A percentile compares a stretch with the other conserved stretches of the same genome.
phyloP scores from a whole-genome alignment of 2,888 invertebrate species.

The Lumbricus terrestris region DNA sequence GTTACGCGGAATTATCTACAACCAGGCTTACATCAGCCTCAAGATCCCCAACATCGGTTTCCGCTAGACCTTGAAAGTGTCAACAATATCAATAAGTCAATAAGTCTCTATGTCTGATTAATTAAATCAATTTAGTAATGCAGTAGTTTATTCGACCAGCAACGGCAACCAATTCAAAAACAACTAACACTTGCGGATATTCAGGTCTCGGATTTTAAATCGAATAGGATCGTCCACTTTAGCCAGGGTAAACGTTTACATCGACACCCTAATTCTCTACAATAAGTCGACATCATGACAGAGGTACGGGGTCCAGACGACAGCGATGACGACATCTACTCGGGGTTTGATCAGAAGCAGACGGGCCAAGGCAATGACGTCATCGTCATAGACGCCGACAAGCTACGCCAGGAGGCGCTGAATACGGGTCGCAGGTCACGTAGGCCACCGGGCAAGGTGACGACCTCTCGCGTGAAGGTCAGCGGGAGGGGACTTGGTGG shows the following conservation, averaged over 20 bases:
- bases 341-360: neutral
- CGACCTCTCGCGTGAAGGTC: neutral
- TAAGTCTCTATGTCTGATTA: neutral
- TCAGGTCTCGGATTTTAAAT: neutral
- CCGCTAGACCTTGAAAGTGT: neutral
- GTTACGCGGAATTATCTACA: neutral
- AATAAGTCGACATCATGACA: neutral
- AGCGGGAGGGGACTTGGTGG: neutral
- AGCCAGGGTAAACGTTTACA: neutral
- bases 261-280: neutral
- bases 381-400: neutral
- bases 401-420: slow-evolving; percentile 11
- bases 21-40: neutral
- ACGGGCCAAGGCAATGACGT: neutral
- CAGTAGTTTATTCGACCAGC: no score
- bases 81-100: neutral
- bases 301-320: neutral
- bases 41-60: neutral
- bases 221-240: neutral
- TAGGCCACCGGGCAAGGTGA: neutral
- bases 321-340: neutral
- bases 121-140: neutral
- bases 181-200: neutral
- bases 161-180: no score
- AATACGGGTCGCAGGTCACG: neutral